Percentiles rank a stretch among this genome's conserved stretches.
phyloP scores from a whole-genome alignment of 2,113 vertebrate genomes.

The Rattus norvegicus region DNA sequence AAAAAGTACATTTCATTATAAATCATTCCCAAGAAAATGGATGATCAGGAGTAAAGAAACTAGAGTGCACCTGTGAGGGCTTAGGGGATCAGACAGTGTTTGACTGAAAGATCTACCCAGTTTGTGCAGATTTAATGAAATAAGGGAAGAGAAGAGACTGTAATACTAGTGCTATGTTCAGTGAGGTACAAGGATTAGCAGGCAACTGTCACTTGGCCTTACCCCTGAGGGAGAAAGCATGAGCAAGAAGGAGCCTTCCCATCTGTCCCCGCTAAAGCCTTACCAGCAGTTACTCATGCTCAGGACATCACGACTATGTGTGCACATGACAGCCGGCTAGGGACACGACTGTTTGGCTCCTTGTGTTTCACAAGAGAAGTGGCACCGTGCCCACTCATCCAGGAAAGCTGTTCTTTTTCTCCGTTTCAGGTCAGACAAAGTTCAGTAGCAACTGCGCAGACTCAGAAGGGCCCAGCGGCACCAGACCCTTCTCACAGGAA shows the following conservation, averaged over 20 bases:
- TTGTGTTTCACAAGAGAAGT: background rate
- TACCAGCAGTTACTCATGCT: background rate
- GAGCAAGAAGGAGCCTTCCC: background rate
- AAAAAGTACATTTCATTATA: background rate
- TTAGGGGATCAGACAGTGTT: background rate
- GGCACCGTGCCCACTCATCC: background rate
- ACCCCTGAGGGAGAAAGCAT: background rate
- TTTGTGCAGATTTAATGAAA: background rate
- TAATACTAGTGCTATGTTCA: background rate
- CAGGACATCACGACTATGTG: background rate
- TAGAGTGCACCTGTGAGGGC: background rate
- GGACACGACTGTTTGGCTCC: background rate
- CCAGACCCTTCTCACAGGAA: background rate
- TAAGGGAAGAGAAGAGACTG: background rate
- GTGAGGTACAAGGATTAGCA: background rate
- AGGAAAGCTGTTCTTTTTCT: background rate
- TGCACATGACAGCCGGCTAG: background rate
- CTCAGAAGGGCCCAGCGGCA: background rate
- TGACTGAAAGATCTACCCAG: background rate
- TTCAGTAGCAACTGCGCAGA: background rate
- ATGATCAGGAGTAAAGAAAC: background rate
- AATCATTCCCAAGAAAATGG: background rate
- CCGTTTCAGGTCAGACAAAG: background rate
- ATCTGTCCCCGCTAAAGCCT: background rate
- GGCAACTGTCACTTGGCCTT: background rate